A percentile compares a stretch with the other conserved stretches of the same genome.
Evolutionary conservation across 2,888 invertebrate genomes (phyloP).

Genomic region (Heliconius erato): DNA sequence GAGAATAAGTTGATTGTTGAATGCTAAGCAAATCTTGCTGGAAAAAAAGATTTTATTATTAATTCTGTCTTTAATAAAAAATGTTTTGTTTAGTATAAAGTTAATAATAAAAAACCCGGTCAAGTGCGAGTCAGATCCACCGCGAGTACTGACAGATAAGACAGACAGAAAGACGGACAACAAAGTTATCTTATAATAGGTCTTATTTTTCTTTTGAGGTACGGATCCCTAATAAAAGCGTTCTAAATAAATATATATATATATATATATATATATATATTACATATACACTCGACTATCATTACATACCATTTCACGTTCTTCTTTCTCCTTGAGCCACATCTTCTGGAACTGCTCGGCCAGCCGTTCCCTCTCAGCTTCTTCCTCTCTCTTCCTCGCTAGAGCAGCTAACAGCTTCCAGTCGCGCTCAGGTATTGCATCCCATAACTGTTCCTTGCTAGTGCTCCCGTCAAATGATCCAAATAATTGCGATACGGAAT

Average conservation of each 20-base stretch:
- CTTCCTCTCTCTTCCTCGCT: conserved; percentile 79
- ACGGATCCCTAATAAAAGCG: not conserved
- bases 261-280: too few species aligned
- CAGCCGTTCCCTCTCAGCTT: conserved; percentile 73
- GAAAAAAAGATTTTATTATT: too few species aligned
- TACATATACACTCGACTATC: not conserved
- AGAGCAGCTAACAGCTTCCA: conserved; percentile 80
- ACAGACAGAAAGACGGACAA: too few species aligned
- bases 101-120: too few species aligned
- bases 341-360: conserved; percentile 79
- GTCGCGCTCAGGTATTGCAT: conserved; percentile 79
- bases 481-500: conserved; percentile 64
- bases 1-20: too few species aligned
- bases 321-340: conserved; percentile 81
- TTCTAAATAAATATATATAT: not conserved
- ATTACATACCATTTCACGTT: conserved; percentile 50
- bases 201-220: not conserved
- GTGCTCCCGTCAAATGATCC: conserved; percentile 61
- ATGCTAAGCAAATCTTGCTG: too few species aligned
- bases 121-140: too few species aligned
- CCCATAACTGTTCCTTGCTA: conserved; percentile 57
- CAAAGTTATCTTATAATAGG: too few species aligned
- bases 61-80: too few species aligned
- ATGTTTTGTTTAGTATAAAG: too few species aligned
- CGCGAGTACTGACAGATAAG: too few species aligned